Percentiles rank a stretch among this genome's conserved stretches.
These are phyloP conservation scores for Apis florea DNA, from an alignment of 1,140 invertebrate species.

Conservation along the genomic window DNA sequence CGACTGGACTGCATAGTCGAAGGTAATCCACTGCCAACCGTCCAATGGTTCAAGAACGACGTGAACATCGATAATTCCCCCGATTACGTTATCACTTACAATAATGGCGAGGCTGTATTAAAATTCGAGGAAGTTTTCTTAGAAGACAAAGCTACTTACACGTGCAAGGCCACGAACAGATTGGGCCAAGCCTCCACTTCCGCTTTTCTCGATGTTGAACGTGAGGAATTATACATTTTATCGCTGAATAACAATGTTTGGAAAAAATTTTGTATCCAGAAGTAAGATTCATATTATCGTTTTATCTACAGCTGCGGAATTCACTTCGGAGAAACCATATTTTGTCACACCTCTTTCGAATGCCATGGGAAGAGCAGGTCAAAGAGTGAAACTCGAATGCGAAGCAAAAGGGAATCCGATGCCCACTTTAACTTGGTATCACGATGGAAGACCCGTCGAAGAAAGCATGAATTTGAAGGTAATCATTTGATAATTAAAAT, in stretches of 20 bases:
- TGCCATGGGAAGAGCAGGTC: constrained; percentile 84
- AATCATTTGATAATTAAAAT: not conserved
- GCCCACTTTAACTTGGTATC: constrained; percentile 84
- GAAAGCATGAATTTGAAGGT: constrained; percentile 38
- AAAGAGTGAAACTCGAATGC: constrained; percentile 86
- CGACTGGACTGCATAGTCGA: constrained; percentile 87
- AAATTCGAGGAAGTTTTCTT: constrained; percentile 83
- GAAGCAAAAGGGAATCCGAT: constrained; percentile 83
- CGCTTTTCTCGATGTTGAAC: constrained; percentile 79
- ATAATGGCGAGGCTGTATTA: constrained; percentile 84
- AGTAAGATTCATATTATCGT: not conserved
- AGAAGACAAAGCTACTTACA: constrained; percentile 84
- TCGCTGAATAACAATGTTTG: not conserved
- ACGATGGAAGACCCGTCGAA: constrained; percentile 84
- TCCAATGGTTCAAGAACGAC: constrained; percentile 90
- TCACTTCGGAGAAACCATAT: constrained; percentile 78
- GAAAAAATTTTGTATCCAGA: not conserved
- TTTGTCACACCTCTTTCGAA: constrained; percentile 82
- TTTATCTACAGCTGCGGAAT: constrained; percentile 77
- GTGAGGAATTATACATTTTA: constrained; percentile 70
- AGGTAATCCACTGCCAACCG: constrained; percentile 88
- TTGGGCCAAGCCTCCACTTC: constrained; percentile 84
- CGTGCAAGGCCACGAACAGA: constrained; percentile 86
- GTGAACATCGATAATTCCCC: constrained; percentile 87
- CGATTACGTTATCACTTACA: constrained; percentile 85